Evolutionary conservation across 2,888 invertebrate species (phyloP), one percentile per base, ranked within the genome.

Genomic region (Protodeltote pygarga): DNA sequence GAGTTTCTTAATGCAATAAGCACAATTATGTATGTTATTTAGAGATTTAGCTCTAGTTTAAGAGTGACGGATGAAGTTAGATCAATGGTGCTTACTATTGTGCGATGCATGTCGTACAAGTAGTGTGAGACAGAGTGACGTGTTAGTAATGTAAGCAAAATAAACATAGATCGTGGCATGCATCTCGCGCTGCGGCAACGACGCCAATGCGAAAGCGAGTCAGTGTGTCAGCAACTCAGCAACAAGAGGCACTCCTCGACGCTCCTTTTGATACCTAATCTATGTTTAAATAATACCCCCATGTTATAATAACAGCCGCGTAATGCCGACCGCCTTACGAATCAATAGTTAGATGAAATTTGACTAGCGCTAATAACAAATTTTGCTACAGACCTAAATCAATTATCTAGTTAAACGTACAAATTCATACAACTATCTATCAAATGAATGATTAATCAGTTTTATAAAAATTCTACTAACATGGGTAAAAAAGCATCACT

Each of bases 181-280:
- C 50, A 58, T 45, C 50, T 53, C 33, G 29, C 25, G 1, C 28
- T 11, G 23, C 39, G 45, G 13, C 25, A 24, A 4, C 45, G 38
- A 27, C 35, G 32, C 44, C 41, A 20, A 8, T 35, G 72, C 58
- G 91, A 92, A 92, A 92, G 91, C 89, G 86, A 92, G 92, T 90
- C 91, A 92, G 92, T 92, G 79, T 92, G 92, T 91, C 92, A 89
- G 73, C 57, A 63, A 40, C 65, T 91, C 92, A 89, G 73, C 57
- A 63, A 40, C 65, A 45, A 47, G 48, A 31, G 64, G 58, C 66
- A 61, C 62, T 66, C 70, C 66, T 69, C 61, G 8, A 32, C 38
- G 29, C 31, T 59, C 32, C 48, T 61, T 44, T 75, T 71, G 70
- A 65, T 77, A 77, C 73, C 72, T 79, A 77, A 81, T 78, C 74